A percentile compares a stretch with the other conserved stretches of the same genome.
Evolutionary conservation across 2,113 vertebrate species (phyloP).

Genomic region (Saguinus midas): DNA sequence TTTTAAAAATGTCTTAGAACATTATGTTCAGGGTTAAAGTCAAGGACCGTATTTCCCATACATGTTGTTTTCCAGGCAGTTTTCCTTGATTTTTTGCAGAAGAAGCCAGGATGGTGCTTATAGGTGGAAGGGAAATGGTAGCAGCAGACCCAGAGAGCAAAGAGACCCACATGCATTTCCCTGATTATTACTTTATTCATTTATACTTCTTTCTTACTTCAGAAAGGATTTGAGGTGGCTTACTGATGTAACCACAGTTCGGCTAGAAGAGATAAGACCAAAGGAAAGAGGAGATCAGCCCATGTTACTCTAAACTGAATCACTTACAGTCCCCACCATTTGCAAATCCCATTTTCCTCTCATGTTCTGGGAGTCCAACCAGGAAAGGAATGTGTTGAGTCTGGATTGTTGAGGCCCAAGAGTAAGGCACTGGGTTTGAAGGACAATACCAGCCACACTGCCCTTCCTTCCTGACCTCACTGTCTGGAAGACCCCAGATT

Average conservation of each 20-base stretch:
- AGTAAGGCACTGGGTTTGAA: background rate
- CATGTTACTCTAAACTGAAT: background rate
- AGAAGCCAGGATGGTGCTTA: background rate
- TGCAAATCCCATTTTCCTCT: background rate
- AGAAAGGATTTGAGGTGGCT: background rate
- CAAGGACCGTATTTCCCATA: background rate
- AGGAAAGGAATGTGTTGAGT: background rate
- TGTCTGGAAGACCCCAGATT: background rate
- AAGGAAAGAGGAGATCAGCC: background rate
- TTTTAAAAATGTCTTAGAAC: constrained; percentile 51
- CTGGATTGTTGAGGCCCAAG: background rate
- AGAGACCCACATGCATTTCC: background rate
- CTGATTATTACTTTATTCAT: background rate
- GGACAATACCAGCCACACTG: background rate
- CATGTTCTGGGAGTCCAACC: background rate
- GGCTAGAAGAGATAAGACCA: background rate
- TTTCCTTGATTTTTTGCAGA: background rate
- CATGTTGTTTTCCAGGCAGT: background rate
- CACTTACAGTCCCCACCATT: background rate
- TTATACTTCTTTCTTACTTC: background rate
- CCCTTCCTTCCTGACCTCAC: background rate
- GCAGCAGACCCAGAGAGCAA: background rate
- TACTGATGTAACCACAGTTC: background rate
- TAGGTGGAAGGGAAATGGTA: background rate
- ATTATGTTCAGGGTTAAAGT: constrained; percentile 27